Base-by-base conservation (phyloP, 2,797 vertebrate genomes). In the Darevskia nairensis region DNA sequence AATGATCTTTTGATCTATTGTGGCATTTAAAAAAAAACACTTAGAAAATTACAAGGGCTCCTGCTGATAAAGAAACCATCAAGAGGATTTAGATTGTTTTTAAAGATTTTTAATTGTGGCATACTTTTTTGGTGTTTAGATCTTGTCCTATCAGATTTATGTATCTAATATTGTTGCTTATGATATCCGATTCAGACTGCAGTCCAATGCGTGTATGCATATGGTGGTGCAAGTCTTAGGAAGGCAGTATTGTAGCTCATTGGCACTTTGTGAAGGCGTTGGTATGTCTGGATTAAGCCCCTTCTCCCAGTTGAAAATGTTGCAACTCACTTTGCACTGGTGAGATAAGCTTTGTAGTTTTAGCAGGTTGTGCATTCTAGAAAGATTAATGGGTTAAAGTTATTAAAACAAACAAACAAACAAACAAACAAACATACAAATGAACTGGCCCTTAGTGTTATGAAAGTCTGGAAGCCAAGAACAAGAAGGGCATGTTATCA, bases 21-120 rank as follows among this genome's bases (percentile, higher is more conserved):
- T 82, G 93, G 91, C 86, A 74, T 35, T 72, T 35, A n/a, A 35
- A 19, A 15, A 35, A 35, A 74, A 27, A 88, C 64, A 90, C 92
- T 90, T 92, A 83, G 90, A 88, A 95, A 94, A 94, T 89, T 86
- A 89, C 86, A 85, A 0, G 13, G 88, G 72, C 90, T 93, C 88
- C 82, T 95, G 92, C 85, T 90, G 92, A 90, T 90, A 91, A 84
- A 78, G 89, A 87, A 79, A 86, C 86, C 90, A 92, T 90, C 93
- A 86, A 68, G 94, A 92, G 92, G 79, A 68, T 89, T 77, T 89
- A 91, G 94, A 95, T 94, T 86, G 90, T 93, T 93, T 95, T 95
- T 89, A 82, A 82, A 68, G 44, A 41, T 72, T 72, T 72, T 32
- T 86, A 46, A 80, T 80, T 69, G 64, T 11, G 55, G 66, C 32